A percentile compares a stretch with the other conserved stretches of the same genome.
Conservation (phyloP, 2,797 vertebrate genomes). For the Paratrypauchen microcephalus region DNA sequence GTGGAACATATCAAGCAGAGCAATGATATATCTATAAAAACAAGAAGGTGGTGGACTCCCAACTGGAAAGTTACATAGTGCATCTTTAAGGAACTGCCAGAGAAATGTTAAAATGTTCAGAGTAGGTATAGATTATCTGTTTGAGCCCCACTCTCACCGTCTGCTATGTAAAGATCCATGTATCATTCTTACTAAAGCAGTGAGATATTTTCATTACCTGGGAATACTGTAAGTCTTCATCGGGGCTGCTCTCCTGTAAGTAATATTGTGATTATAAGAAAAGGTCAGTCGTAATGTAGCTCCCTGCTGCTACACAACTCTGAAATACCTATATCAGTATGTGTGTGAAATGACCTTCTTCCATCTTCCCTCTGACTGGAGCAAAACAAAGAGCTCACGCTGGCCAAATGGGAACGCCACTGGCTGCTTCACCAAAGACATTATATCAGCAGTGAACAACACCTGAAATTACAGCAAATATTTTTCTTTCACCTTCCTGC, state of each 20-base stretch:
- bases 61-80: background rate
- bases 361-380: slow-evolving; percentile 27
- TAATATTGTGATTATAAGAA: slow-evolving; percentile 19
- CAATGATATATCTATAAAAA: no score
- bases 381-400: slow-evolving; percentile 43
- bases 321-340: slow-evolving; percentile 1
- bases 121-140: slow-evolving; percentile 53
- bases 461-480: background rate
- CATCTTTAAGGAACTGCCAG: slow-evolving; percentile 26
- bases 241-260: slow-evolving; percentile 23
- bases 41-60: no score
- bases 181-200: slow-evolving; percentile 29
- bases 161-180: slow-evolving; percentile 27
- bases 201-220: slow-evolving; percentile 27
- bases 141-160: slow-evolving; percentile 23
- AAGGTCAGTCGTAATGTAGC: slow-evolving; percentile 34
- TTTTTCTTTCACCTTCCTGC: no score
- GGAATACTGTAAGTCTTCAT: slow-evolving; percentile 28
- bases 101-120: slow-evolving; percentile 43
- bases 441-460: background rate
- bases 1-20: no score
- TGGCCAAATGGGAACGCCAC: slow-evolving; percentile 28
- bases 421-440: slow-evolving; percentile 28
- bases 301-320: slow-evolving; percentile 15
- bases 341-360: slow-evolving; percentile 27